Evolutionary conservation across 35 echinoderm and acorn worm genomes (phyloP).

Genomic region (Chiridota heheva): DNA sequence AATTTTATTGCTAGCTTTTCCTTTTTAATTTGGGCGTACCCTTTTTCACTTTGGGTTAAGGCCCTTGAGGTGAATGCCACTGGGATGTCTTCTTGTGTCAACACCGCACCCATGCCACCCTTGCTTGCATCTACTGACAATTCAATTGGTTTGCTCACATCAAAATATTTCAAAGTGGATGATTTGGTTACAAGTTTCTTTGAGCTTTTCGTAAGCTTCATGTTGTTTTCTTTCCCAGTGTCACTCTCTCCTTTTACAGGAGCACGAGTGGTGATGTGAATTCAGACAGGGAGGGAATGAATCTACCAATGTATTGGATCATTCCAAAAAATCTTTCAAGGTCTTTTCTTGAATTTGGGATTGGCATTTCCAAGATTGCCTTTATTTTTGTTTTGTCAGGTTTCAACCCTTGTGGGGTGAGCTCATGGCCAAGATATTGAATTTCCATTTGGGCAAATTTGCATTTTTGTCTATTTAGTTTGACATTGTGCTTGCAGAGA

Average conservation of each 20-base stretch:
- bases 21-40: slow-evolving; percentile 43
- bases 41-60: slow-evolving; percentile 1
- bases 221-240: slow-evolving; percentile 28
- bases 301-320: too few relatives aligned
- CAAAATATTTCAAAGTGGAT: slow-evolving; percentile 29
- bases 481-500: too few relatives aligned
- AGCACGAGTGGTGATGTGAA: slow-evolving; percentile 10
- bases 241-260: slow-evolving; percentile 16
- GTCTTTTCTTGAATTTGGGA: too few relatives aligned
- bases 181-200: slow-evolving; percentile 15
- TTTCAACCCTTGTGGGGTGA: too few relatives aligned
- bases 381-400: too few relatives aligned
- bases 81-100: slow-evolving; percentile 3
- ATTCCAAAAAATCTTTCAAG: too few relatives aligned
- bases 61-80: slow-evolving; percentile 26
- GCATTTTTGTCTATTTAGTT: too few relatives aligned
- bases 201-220: slow-evolving; percentile 9
- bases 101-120: slow-evolving; percentile 29
- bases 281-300: too few relatives aligned
- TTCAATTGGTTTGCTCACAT: background rate
- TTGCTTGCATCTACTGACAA: slow-evolving; percentile 29
- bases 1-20: slow-evolving; percentile 34
- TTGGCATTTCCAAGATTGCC: too few relatives aligned
- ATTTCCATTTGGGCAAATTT: background rate
- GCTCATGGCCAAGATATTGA: too few relatives aligned